Evolutionary conservation across 2,888 invertebrate genomes (phyloP).

Genomic region (Leptinotarsa peninsularis): DNA sequence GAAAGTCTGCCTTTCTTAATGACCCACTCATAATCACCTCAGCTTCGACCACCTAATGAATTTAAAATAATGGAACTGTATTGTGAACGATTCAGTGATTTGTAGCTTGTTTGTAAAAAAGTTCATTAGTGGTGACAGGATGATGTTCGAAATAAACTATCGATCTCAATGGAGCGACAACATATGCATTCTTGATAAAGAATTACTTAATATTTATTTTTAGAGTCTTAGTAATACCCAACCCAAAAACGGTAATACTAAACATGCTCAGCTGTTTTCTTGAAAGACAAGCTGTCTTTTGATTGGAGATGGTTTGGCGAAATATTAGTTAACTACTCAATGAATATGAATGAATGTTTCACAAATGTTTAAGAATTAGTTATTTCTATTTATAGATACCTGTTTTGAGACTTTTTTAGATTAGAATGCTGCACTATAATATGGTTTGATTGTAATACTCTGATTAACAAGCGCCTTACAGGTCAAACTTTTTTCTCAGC

Average conservation of each 20-base stretch:
- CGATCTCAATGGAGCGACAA: neutral
- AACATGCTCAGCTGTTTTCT: constrained; percentile 15
- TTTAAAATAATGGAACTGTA: neutral
- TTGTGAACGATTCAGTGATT: neutral
- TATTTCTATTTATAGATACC: too few relatives aligned
- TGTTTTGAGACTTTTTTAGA: too few relatives aligned
- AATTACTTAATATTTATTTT: constrained; percentile 30
- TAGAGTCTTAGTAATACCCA: constrained; percentile 24
- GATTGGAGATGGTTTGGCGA: neutral
- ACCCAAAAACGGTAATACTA: constrained; percentile 15
- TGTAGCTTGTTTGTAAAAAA: neutral
- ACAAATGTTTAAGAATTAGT: too few relatives aligned
- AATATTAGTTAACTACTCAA: neutral
- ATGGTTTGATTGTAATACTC: too few relatives aligned
- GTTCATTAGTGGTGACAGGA: neutral
- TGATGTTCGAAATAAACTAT: constrained; percentile 18
- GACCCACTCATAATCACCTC: neutral
- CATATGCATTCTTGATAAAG: constrained; percentile 27
- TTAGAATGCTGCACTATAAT: too few relatives aligned
- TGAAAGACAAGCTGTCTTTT: neutral
- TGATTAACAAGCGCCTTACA: too few relatives aligned
- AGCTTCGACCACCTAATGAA: neutral
- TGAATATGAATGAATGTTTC: too few relatives aligned
- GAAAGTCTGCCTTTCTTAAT: neutral
- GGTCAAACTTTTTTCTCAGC: too few relatives aligned